Conservation (phyloP, 2,888 invertebrate genomes). For the Apamea crenata region DNA sequence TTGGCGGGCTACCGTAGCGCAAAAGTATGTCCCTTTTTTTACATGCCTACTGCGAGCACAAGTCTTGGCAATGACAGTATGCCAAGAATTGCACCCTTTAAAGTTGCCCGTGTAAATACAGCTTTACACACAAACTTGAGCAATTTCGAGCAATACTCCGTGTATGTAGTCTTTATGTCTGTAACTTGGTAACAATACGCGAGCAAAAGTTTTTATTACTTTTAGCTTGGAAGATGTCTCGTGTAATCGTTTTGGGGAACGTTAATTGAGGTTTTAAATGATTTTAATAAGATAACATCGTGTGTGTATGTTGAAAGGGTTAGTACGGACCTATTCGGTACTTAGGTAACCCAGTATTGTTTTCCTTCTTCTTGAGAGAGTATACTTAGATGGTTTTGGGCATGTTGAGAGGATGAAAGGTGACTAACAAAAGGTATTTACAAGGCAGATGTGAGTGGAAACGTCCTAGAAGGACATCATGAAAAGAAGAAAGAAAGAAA, state of each 20-base stretch:
- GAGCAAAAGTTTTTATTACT: conserved; percentile 59
- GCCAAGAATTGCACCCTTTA: background rate
- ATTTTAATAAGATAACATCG: conserved; percentile 16
- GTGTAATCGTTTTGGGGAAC: conserved; percentile 33
- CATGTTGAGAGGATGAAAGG: no score
- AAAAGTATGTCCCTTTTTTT: no score
- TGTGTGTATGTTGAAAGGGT: background rate
- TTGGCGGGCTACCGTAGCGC: no score
- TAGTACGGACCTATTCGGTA: background rate
- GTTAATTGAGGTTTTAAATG: conserved; percentile 38
- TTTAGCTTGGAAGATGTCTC: conserved; percentile 27
- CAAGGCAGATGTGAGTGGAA: no score
- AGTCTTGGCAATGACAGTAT: no score
- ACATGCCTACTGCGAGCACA: no score
- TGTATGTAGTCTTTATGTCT: conserved; percentile 51
- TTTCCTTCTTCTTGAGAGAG: no score
- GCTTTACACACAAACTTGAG: conserved; percentile 48
- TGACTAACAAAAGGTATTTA: no score
- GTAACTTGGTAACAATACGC: conserved; percentile 53
- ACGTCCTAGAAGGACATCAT: no score
- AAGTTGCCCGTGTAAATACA: background rate
- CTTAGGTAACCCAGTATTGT: background rate
- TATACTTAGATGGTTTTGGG: no score
- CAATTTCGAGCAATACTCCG: conserved; percentile 61
- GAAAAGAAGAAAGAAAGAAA: no score